A percentile compares a stretch with the other conserved stretches of the same genome.
These are phyloP conservation scores for Scaptomyza cyrtandrae DNA, from an alignment of 2,888 invertebrate species.

Conservation along the genomic window DNA sequence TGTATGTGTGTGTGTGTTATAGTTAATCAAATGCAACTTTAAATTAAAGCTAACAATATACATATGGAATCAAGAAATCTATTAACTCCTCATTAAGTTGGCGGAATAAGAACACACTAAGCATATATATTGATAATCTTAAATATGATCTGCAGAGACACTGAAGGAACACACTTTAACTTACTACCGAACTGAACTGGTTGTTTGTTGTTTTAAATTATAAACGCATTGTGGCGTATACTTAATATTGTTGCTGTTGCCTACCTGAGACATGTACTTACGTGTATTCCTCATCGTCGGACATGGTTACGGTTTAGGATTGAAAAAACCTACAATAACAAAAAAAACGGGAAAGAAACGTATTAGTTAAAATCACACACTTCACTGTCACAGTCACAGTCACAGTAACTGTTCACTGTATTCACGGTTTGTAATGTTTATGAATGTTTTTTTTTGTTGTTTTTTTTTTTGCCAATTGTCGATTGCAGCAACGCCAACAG, in stretches of 20 bases:
- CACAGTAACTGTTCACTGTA: conserved; percentile 9
- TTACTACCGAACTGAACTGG: conserved; percentile 31
- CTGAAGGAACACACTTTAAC: conserved; percentile 11
- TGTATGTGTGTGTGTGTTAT: conserved; percentile 8
- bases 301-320: conserved; percentile 90
- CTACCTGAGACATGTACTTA: conserved; percentile 87
- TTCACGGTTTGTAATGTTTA: conserved; percentile 13
- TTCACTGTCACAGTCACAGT: conserved; percentile 6
- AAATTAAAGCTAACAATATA: conserved; percentile 10
- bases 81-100: background rate
- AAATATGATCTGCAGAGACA: conserved; percentile 1
- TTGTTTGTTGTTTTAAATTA: conserved; percentile 5
- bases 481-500: conserved; percentile 30
- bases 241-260: conserved; percentile 38
- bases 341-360: conserved; percentile 2
- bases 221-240: conserved; percentile 32
- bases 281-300: conserved; percentile 98
- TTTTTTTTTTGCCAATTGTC: conserved; percentile 7
- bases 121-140: background rate
- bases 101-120: background rate
- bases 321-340: conserved; percentile 86
- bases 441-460: background rate
- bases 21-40: conserved; percentile 10
- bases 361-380: conserved; percentile 19
- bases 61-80: background rate